These are phyloP conservation scores for Gambusia holbrooki DNA, from an alignment of 2,113 vertebrate genomes.

Conservation along the genomic window DNA sequence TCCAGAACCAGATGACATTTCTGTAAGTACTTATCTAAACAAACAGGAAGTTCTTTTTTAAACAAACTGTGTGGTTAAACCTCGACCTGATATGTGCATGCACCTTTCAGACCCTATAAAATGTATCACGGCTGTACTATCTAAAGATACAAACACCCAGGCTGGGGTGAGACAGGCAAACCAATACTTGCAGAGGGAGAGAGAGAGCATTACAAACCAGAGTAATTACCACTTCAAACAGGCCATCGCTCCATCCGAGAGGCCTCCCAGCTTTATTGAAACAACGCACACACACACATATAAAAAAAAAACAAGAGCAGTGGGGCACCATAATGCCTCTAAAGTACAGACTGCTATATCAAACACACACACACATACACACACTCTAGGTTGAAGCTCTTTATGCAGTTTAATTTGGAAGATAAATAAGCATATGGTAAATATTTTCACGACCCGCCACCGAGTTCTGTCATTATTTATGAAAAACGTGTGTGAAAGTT, in stretches of 20 bases:
- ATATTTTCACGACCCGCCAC: slow-evolving; percentile 68
- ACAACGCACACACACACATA: slow-evolving; percentile 46
- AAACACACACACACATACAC: slow-evolving; percentile 42
- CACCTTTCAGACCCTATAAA: slow-evolving; percentile 28
- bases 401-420: slow-evolving; percentile 68
- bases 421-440: slow-evolving; percentile 66
- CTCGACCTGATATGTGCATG: slow-evolving; percentile 1
- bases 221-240: slow-evolving; percentile 77
- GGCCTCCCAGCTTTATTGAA: slow-evolving; percentile 73
- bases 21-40: not conserved
- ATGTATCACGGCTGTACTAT: slow-evolving; percentile 19
- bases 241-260: slow-evolving; percentile 57
- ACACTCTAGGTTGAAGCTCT: slow-evolving; percentile 33
- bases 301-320: slow-evolving; percentile 60
- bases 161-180: slow-evolving; percentile 26
- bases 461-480: slow-evolving; percentile 56
- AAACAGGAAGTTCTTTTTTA: slow-evolving; percentile 1
- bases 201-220: slow-evolving; percentile 61
- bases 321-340: slow-evolving; percentile 59
- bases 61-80: not conserved
- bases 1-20: not conserved
- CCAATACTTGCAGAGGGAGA: slow-evolving; percentile 8
- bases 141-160: slow-evolving; percentile 5
- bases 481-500: slow-evolving; percentile 10
- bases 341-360: slow-evolving; percentile 68